Conservation (phyloP, 2,888 invertebrate species). For the Cerastis leucographa region DNA sequence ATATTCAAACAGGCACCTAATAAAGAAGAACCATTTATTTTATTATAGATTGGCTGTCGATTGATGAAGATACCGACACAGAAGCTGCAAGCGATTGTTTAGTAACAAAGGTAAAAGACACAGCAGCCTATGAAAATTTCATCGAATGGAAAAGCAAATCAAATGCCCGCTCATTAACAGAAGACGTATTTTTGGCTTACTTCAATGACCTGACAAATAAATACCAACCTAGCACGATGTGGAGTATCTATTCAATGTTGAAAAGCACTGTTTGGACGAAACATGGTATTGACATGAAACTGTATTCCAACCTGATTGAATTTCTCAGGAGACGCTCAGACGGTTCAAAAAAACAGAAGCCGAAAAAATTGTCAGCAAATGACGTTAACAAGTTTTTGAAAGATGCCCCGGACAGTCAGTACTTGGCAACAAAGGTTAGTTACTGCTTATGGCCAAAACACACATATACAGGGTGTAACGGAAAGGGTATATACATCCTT, state of each 20-base stretch:
- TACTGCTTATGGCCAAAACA: background rate
- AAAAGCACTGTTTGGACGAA: slow-evolving; percentile 3
- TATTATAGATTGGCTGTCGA: slow-evolving; percentile 1
- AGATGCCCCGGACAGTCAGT: slow-evolving; percentile 18
- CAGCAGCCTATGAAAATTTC: slow-evolving; percentile 23
- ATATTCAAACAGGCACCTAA: background rate
- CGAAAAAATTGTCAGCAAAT: slow-evolving; percentile 23
- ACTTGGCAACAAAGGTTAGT: slow-evolving; percentile 38
- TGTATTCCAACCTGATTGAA: background rate
- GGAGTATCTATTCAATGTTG: slow-evolving; percentile 5
- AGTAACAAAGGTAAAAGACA: background rate
- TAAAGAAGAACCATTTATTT: background rate
- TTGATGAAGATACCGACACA: background rate
- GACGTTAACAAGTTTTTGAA: slow-evolving; percentile 32
- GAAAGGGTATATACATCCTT: too few species aligned
- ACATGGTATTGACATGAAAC: slow-evolving; percentile 24
- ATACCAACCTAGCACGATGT: slow-evolving; percentile 23
- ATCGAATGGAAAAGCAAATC: slow-evolving; percentile 16
- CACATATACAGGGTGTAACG: too few species aligned
- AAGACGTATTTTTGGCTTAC: slow-evolving; percentile 28
- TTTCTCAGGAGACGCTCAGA: slow-evolving; percentile 17
- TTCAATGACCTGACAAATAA: slow-evolving; percentile 26
- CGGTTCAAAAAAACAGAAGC: background rate
- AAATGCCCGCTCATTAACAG: slow-evolving; percentile 16
- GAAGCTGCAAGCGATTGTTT: background rate